A percentile compares a stretch with the other conserved stretches of the same genome.
Evolutionary conservation across 2,888 invertebrate species (phyloP).

Genomic region (Euplagia quadripunctaria): DNA sequence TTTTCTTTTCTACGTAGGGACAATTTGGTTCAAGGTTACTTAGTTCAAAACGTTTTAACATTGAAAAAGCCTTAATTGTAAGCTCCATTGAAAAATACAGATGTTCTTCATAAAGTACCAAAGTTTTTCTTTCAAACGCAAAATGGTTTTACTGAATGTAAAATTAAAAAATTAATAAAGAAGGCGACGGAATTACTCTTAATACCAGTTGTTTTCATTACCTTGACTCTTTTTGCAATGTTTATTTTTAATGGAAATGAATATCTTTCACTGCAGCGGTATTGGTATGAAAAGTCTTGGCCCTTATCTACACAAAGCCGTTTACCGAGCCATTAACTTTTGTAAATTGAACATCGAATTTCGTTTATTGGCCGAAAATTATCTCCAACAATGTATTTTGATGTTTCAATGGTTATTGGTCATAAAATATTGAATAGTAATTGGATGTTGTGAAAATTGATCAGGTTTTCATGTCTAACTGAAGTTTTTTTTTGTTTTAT

Average conservation of each 20-base stretch:
- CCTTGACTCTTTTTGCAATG: constrained; percentile 30
- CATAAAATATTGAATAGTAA: neutral
- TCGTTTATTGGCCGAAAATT: constrained; percentile 30
- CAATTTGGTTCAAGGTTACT: constrained; percentile 29
- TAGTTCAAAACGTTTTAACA: constrained; percentile 42
- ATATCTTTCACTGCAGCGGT: constrained; percentile 36
- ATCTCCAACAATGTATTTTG: constrained; percentile 26
- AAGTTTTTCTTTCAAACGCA: constrained; percentile 37
- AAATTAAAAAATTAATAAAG: constrained; percentile 49
- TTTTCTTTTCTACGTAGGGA: constrained; percentile 32
- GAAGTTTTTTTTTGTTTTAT: no score
- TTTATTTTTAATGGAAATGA: constrained; percentile 40
- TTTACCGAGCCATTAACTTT: constrained; percentile 37
- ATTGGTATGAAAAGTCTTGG: constrained; percentile 21
- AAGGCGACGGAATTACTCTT: constrained; percentile 21
- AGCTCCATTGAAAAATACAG: constrained; percentile 43
- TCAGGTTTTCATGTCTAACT: neutral
- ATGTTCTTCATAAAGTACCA: constrained; percentile 41
- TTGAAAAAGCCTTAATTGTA: constrained; percentile 44
- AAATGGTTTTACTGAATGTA: constrained; percentile 36
- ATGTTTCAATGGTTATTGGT: constrained; percentile 17
- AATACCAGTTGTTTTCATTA: constrained; percentile 48
- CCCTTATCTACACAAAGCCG: constrained; percentile 29
- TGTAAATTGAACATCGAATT: constrained; percentile 28
- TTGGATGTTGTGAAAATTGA: neutral